phyloP scores from a whole-genome alignment of 2,888 invertebrate species.

The Limenitis camilla region DNA sequence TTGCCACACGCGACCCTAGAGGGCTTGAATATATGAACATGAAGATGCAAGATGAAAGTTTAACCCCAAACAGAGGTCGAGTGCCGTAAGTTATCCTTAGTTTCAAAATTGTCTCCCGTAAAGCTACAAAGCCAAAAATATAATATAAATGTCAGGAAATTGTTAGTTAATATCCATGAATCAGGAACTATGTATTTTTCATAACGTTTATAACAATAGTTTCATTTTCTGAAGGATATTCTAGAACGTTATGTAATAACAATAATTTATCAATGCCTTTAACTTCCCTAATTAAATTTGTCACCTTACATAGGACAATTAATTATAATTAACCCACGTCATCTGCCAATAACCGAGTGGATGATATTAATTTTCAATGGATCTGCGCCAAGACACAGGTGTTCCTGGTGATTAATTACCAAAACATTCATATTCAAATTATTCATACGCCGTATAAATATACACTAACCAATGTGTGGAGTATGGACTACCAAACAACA shows the following conservation, averaged over 20 bases:
- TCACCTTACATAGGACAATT: conserved; percentile 37
- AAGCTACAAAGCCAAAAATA: background rate
- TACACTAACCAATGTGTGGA: background rate
- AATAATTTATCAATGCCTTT: background rate
- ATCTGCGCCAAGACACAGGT: conserved; percentile 25
- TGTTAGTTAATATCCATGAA: too few relatives aligned
- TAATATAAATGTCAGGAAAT: background rate
- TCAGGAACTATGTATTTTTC: too few relatives aligned
- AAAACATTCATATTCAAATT: conserved; percentile 15
- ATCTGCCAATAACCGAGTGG: conserved; percentile 31
- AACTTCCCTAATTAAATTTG: conserved; percentile 4
- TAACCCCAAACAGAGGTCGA: conserved; percentile 9
- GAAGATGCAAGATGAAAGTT: conserved; percentile 33
- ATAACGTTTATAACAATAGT: too few relatives aligned
- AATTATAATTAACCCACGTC: conserved; percentile 45
- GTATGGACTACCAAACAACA: background rate
- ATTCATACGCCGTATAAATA: conserved; percentile 9
- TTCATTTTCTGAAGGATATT: too few relatives aligned
- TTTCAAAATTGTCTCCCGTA: conserved; percentile 1
- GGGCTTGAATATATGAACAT: conserved; percentile 42
- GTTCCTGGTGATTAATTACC: conserved; percentile 25
- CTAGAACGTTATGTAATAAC: too few relatives aligned
- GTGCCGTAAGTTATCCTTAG: conserved; percentile 6
- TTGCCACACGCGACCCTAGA: conserved; percentile 54
- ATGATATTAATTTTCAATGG: conserved; percentile 42